phyloP scores from a whole-genome alignment of 2,113 vertebrate species.

The Sakesphorus luctuosus region DNA sequence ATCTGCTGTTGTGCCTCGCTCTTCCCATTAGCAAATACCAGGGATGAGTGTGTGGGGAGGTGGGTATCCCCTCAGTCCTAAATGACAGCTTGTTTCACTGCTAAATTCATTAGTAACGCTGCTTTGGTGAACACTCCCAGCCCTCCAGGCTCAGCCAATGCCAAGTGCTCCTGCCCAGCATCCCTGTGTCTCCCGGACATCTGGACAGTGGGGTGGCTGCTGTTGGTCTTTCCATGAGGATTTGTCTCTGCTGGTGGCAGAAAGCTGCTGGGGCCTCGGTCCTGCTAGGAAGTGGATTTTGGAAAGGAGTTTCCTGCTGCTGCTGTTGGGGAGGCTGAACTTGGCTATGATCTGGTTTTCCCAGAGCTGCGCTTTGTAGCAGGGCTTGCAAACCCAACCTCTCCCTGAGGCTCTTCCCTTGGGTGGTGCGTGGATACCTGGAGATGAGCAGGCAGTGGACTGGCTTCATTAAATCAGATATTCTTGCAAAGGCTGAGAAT shows the following conservation, averaged over 20 bases:
- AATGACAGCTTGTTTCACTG: background rate
- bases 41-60: background rate
- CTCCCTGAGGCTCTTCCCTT: background rate
- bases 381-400: background rate
- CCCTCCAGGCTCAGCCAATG: background rate
- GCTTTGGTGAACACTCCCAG: background rate
- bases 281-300: background rate
- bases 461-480: background rate
- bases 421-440: background rate
- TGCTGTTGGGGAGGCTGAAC: background rate
- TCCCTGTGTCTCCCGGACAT: background rate
- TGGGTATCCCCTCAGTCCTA: background rate
- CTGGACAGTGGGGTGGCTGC: accelerated
- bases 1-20: background rate
- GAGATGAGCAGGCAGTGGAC: background rate
- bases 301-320: background rate
- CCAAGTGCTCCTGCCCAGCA: background rate
- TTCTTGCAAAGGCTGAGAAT: background rate
- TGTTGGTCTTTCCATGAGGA: background rate
- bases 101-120: background rate
- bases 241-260: background rate
- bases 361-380: background rate
- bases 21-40: background rate
- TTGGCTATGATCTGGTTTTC: accelerated
- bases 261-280: background rate